These are phyloP conservation scores for Metalampra italica DNA, from an alignment of 2,888 invertebrate species.

Conservation along the genomic window DNA sequence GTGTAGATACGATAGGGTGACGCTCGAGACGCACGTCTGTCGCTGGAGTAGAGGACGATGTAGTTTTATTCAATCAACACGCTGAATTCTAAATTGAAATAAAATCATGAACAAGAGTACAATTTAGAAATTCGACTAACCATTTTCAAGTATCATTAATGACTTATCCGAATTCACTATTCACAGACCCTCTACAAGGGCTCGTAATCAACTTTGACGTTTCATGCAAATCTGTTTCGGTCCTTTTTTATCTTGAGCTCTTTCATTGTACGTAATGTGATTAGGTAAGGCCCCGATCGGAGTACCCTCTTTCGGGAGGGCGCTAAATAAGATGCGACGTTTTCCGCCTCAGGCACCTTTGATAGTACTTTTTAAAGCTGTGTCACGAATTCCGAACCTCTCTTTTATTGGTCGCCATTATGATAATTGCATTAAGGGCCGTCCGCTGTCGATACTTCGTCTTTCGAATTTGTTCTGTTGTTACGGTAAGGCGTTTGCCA, in stretches of 20 bases:
- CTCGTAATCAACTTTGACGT: conserved; percentile 65
- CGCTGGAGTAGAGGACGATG: too few relatives aligned
- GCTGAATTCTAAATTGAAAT: background rate
- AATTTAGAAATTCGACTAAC: background rate
- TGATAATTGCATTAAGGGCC: conserved; percentile 75
- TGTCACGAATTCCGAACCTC: conserved; percentile 72
- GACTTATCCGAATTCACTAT: conserved; percentile 43
- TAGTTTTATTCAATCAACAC: background rate
- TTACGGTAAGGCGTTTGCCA: conserved; percentile 65
- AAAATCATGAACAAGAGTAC: background rate
- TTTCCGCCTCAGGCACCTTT: conserved; percentile 74
- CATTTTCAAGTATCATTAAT: conserved; percentile 23
- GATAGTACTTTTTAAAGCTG: conserved; percentile 75
- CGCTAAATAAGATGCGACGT: conserved; percentile 75
- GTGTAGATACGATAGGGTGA: conserved; percentile 54
- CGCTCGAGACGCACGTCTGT: conserved; percentile 25
- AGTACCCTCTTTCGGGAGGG: conserved; percentile 57
- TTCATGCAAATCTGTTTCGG: conserved; percentile 73
- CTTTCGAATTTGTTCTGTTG: conserved; percentile 75
- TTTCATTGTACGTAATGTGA: conserved; percentile 71
- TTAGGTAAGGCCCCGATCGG: conserved; percentile 59
- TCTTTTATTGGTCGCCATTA: conserved; percentile 77
- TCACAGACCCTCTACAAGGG: conserved; percentile 32
- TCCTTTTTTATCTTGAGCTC: conserved; percentile 67
- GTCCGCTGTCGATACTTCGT: conserved; percentile 70